These are phyloP conservation scores for Hylyphantes graminicola DNA, from an alignment of 1,140 invertebrate species.

Conservation along the genomic window DNA sequence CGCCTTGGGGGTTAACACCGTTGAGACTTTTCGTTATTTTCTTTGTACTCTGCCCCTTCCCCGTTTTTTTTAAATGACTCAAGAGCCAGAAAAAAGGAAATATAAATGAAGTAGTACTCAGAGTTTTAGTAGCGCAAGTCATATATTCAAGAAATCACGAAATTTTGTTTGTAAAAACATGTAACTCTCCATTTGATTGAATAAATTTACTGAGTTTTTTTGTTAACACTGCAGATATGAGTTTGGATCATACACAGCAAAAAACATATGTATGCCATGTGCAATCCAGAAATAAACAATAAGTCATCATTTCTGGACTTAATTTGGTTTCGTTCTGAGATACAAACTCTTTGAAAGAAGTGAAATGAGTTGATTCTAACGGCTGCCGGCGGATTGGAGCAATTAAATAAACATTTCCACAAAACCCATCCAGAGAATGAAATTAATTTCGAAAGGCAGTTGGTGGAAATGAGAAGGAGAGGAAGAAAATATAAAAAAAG, in stretches of 20 bases:
- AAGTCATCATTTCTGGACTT: too few species aligned
- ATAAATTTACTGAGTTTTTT: too few species aligned
- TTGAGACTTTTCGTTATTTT: neutral
- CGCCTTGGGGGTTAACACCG: neutral
- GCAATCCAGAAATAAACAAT: too few species aligned
- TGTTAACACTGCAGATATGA: too few species aligned
- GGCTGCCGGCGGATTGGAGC: constrained; percentile 12
- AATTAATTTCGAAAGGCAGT: constrained; percentile 32
- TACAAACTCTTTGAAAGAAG: constrained; percentile 20
- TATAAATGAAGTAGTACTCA: neutral
- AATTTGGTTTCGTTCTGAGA: too few species aligned
- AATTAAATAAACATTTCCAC: constrained; percentile 35
- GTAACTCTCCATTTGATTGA: too few species aligned
- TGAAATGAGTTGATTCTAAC: constrained; percentile 22
- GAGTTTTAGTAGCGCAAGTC: too few species aligned
- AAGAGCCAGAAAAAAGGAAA: neutral
- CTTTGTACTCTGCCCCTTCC: neutral
- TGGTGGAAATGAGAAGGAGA: neutral
- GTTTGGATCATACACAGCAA: too few species aligned
- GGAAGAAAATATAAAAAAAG: neutral
- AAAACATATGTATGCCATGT: too few species aligned
- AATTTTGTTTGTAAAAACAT: too few species aligned
- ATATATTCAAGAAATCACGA: too few species aligned
- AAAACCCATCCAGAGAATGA: constrained; percentile 8
- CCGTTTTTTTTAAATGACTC: neutral